Evolutionary conservation across 2,113 vertebrate species (phyloP).

Genomic region (Oryzias celebensis): DNA sequence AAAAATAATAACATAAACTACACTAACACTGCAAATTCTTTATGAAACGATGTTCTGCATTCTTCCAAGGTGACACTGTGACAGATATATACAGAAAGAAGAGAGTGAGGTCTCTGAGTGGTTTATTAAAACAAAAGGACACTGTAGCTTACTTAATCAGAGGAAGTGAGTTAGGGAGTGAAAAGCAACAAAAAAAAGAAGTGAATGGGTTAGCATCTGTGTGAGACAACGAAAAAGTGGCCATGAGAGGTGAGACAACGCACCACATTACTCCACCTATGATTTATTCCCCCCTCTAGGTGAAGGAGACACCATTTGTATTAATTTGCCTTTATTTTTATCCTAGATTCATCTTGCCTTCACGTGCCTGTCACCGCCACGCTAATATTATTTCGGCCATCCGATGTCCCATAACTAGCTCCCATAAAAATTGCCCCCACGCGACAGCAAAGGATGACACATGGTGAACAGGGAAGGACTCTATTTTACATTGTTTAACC

Average conservation of each 20-base stretch:
- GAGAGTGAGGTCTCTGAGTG: constrained; percentile 1
- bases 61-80: constrained; percentile 23
- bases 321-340: constrained; percentile 84
- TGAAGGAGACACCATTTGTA: constrained; percentile 87
- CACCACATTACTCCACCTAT: constrained; percentile 73
- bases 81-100: constrained; percentile 11
- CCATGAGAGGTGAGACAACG: constrained; percentile 28
- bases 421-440: constrained; percentile 76
- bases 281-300: constrained; percentile 83
- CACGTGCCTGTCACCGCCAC: constrained; percentile 66
- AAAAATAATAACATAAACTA: background rate
- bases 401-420: constrained; percentile 70
- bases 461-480: background rate
- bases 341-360: constrained; percentile 68
- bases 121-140: constrained; percentile 67
- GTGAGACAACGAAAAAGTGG: constrained; percentile 9
- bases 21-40: background rate
- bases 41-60: background rate
- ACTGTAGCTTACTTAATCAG: constrained; percentile 61
- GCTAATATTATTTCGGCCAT: constrained; percentile 74
- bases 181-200: constrained; percentile 19
- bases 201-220: background rate
- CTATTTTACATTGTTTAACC: constrained; percentile 31
- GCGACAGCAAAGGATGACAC: constrained; percentile 62
- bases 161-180: constrained; percentile 46